Percentiles rank a stretch among this genome's conserved stretches.
Conservation (phyloP, 2,888 invertebrate species). For the Melanargia galathea region DNA sequence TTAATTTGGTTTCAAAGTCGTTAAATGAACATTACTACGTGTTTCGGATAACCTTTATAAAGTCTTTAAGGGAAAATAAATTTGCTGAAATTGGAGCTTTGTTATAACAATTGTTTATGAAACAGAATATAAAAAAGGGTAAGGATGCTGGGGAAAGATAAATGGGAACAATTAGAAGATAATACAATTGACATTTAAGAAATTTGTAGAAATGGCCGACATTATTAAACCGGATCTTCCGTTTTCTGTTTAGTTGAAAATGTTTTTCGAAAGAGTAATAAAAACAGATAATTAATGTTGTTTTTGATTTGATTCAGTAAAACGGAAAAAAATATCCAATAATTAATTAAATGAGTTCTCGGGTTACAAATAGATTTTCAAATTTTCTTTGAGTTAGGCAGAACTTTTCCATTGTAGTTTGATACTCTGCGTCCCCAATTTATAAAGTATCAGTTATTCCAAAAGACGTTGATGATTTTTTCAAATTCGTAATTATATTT, state of each 20-base stretch:
- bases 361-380: neutral
- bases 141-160: conserved; percentile 32
- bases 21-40: conserved; percentile 38
- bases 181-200: conserved; percentile 21
- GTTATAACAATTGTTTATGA: conserved; percentile 31
- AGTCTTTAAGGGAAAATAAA: conserved; percentile 34
- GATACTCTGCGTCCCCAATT: neutral
- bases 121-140: conserved; percentile 36
- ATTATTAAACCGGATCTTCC: neutral
- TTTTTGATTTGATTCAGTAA: conserved; percentile 16
- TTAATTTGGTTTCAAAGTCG: conserved; percentile 58
- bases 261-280: conserved; percentile 5
- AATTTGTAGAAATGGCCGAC: neutral
- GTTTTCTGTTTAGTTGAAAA: neutral
- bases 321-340: conserved; percentile 1
- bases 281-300: conserved; percentile 7
- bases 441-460: neutral
- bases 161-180: conserved; percentile 32
- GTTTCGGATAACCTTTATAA: conserved; percentile 40
- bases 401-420: neutral
- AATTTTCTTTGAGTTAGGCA: neutral
- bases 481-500: too few relatives aligned
- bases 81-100: conserved; percentile 34
- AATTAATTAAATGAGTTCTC: conserved; percentile 12
- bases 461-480: neutral